Conservation (phyloP, 30 jellyfish, hydroid and myxozoan species). For the Chironex yamaguchii region DNA sequence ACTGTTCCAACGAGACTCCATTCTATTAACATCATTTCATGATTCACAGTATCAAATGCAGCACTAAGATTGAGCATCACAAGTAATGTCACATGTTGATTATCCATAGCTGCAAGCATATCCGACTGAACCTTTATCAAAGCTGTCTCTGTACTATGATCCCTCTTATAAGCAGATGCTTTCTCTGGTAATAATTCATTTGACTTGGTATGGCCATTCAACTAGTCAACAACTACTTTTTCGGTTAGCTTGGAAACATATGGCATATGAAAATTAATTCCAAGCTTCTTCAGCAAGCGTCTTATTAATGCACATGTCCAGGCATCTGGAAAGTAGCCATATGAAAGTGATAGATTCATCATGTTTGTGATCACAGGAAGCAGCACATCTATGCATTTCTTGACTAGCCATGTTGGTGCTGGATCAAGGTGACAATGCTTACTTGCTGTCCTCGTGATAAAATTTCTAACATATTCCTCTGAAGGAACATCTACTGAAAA, state of each 20-base stretch:
- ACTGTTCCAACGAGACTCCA: slow-evolving; percentile 11
- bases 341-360: slow-evolving; percentile 17
- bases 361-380: slow-evolving; percentile 54
- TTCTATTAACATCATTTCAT: slow-evolving; percentile 26
- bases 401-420: slow-evolving; percentile 55
- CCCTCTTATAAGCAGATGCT: slow-evolving; percentile 25
- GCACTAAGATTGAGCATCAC: slow-evolving; percentile 62
- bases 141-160: slow-evolving; percentile 67
- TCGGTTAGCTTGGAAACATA: slow-evolving; percentile 36
- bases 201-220: slow-evolving; percentile 2
- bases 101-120: slow-evolving; percentile 59
- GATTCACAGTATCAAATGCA: slow-evolving; percentile 58
- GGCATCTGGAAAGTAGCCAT: slow-evolving; percentile 58
- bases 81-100: slow-evolving; percentile 52
- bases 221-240: slow-evolving; percentile 17
- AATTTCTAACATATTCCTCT: slow-evolving; percentile 53
- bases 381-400: slow-evolving; percentile 41
- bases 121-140: slow-evolving; percentile 32
- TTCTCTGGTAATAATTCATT: slow-evolving; percentile 17
- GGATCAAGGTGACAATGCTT: slow-evolving; percentile 69
- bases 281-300: slow-evolving; percentile 61
- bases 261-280: too few species aligned
- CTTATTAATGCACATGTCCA: slow-evolving; percentile 49
- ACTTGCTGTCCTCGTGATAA: slow-evolving; percentile 39
- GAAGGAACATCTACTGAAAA: slow-evolving; percentile 39